A percentile compares a stretch with the other conserved stretches of the same genome.
Conservation (phyloP, 2,888 invertebrate genomes). For the Dasysyrphus albostriatus region DNA sequence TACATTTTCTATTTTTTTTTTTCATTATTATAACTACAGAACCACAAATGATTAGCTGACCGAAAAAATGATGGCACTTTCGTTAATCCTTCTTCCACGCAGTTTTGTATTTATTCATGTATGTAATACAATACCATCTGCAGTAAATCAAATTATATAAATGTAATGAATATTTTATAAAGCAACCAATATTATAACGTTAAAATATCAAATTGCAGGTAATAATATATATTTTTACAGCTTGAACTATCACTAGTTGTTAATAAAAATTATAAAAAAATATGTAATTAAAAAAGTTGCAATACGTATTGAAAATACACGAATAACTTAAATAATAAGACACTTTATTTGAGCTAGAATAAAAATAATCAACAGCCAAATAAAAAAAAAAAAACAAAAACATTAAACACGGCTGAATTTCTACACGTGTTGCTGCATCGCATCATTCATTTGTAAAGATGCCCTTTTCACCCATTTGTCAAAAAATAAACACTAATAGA, state of each 20-base stretch:
- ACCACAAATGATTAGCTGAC: background rate
- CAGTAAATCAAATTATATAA: background rate
- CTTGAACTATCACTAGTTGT: constrained; percentile 29
- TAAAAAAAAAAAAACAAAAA: background rate
- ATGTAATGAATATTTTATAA: background rate
- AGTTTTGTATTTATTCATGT: background rate
- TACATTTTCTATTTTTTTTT: background rate
- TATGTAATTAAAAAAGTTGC: constrained; percentile 5
- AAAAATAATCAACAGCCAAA: constrained; percentile 9
- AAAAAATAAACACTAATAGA: too few relatives aligned
- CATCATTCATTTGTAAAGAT: too few relatives aligned
- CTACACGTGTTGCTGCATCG: too few relatives aligned
- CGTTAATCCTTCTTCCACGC: background rate
- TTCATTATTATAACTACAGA: background rate
- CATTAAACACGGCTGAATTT: background rate
- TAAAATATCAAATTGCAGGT: constrained; percentile 2
- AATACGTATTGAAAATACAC: constrained; percentile 38
- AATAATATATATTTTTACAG: background rate
- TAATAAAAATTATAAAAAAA: background rate
- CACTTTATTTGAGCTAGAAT: constrained; percentile 7
- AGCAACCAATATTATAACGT: background rate
- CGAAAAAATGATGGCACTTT: background rate
- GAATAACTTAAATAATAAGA: background rate
- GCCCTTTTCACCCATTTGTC: too few relatives aligned
- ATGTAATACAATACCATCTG: background rate